These are phyloP conservation scores for Ormyrus labotus DNA, from an alignment of 2,888 invertebrate genomes.

Conservation along the genomic window DNA sequence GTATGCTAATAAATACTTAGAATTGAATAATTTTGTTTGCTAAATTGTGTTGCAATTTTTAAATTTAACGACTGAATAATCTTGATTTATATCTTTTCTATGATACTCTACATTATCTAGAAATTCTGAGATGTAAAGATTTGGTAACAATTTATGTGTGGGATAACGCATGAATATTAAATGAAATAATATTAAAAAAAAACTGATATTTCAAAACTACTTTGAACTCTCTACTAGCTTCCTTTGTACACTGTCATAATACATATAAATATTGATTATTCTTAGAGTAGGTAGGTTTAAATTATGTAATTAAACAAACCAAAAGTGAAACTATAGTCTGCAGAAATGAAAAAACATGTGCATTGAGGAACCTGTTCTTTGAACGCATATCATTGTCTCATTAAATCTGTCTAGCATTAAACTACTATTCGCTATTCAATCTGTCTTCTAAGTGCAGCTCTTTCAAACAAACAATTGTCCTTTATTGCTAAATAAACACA, in stretches of 20 bases:
- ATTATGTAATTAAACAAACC: too few species aligned
- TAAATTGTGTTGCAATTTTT: conserved; percentile 13
- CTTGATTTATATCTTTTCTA: conserved; percentile 4
- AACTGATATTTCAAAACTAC: background rate
- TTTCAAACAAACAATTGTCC: conserved; percentile 47
- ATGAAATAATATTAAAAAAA: conserved; percentile 2
- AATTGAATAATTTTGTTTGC: background rate
- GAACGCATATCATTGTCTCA: too few species aligned
- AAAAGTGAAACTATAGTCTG: too few species aligned
- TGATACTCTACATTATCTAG: conserved; percentile 37
- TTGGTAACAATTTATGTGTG: background rate
- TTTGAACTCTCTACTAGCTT: too few species aligned
- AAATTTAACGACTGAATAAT: conserved; percentile 16
- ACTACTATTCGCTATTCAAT: conserved; percentile 11
- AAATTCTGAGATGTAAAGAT: conserved; percentile 10
- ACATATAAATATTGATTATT: too few species aligned
- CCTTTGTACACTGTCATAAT: too few species aligned
- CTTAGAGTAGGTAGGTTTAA: too few species aligned
- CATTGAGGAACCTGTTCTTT: too few species aligned
- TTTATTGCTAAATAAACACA: conserved; percentile 12
- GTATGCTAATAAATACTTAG: too few species aligned
- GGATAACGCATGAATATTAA: background rate
- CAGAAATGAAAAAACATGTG: too few species aligned
- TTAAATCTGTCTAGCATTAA: conserved; percentile 8
- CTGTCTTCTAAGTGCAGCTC: conserved; percentile 8